Conservation (phyloP, 2,797 vertebrate genomes). For the Bradypus variegatus region DNA sequence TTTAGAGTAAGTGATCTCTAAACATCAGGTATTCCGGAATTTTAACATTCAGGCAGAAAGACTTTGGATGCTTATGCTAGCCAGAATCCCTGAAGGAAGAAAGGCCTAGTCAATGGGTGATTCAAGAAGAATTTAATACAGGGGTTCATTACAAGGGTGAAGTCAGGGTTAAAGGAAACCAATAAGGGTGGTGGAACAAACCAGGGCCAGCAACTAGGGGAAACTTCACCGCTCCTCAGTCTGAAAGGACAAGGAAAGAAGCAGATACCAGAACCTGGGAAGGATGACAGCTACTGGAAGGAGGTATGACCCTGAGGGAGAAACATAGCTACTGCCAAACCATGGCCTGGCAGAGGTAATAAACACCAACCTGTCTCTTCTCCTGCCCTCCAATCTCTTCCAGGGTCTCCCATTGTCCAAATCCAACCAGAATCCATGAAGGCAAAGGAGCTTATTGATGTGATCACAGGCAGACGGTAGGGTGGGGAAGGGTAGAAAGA, state of each 20-base stretch:
- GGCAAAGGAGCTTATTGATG: not conserved
- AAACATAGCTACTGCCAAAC: not conserved
- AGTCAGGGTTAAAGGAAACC: not conserved
- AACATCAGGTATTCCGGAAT: not conserved
- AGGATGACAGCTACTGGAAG: too few species aligned
- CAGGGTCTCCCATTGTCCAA: not conserved
- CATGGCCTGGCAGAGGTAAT: not conserved
- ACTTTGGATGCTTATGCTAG: not conserved
- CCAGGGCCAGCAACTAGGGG: not conserved
- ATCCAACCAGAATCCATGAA: not conserved
- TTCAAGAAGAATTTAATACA: not conserved
- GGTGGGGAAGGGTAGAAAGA: not conserved
- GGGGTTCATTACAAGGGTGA: not conserved
- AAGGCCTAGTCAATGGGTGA: constrained; percentile 35
- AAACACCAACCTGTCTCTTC: not conserved
- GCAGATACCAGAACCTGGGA: not conserved
- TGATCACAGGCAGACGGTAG: too few species aligned
- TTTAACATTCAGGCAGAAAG: constrained; percentile 36
- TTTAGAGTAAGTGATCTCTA: constrained; percentile 37
- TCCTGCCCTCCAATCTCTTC: not conserved
- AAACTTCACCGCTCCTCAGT: not conserved
- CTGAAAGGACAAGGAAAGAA: not conserved
- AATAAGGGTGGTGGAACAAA: not conserved
- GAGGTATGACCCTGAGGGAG: not conserved
- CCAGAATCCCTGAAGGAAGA: not conserved